Evolutionary conservation across 2,888 invertebrate species (phyloP).

Genomic region (Barypeithes pellucidus): DNA sequence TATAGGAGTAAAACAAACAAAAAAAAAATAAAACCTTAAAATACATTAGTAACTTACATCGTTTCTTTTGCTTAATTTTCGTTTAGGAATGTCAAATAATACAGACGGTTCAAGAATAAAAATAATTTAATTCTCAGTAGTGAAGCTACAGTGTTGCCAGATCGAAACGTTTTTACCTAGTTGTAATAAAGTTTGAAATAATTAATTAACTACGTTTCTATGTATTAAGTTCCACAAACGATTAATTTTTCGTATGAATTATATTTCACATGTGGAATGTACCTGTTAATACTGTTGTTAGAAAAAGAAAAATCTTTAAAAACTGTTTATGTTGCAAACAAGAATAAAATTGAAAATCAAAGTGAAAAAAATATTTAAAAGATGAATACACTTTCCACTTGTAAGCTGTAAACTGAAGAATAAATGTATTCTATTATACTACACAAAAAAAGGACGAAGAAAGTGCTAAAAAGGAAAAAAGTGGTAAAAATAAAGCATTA

Average conservation of each 20-base stretch:
- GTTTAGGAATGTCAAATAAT: constrained; percentile 15
- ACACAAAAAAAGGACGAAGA: neutral
- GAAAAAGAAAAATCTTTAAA: no score
- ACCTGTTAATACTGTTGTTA: constrained; percentile 13
- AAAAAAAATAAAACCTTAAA: constrained; percentile 2
- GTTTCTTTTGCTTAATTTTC: constrained; percentile 13
- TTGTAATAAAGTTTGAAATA: no score
- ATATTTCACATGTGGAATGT: constrained; percentile 6
- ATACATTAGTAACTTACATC: constrained; percentile 19
- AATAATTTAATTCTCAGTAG: neutral
- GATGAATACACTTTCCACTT: neutral
- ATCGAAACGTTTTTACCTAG: no score
- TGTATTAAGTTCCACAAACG: neutral
- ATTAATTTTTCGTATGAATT: neutral
- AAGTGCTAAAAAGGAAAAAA: constrained; percentile 11
- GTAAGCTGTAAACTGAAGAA: neutral
- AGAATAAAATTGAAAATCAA: no score
- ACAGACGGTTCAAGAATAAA: neutral
- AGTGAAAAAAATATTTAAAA: neutral
- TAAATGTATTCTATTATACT: no score
- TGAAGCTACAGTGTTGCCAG: no score
- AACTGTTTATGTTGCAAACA: no score
- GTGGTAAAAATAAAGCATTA: constrained; percentile 17
- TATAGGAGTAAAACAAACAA: neutral
- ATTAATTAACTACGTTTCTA: no score